These are phyloP conservation scores for Hystrix brachyura DNA, from an alignment of 2,113 vertebrate genomes.

Conservation along the genomic window DNA sequence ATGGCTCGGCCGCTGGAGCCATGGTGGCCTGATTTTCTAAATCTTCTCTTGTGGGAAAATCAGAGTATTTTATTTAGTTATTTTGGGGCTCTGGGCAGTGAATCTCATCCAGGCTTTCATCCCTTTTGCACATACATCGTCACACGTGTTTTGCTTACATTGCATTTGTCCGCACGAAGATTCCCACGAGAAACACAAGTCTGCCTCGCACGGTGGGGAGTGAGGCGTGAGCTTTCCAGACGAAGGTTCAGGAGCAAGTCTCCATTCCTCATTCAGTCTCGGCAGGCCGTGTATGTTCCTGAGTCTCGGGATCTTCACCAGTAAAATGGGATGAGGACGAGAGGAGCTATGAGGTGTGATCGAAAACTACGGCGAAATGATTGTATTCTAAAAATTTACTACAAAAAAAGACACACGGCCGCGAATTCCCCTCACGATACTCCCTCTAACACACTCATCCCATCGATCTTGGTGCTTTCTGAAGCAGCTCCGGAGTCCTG, in stretches of 20 bases:
- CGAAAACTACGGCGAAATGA: neutral
- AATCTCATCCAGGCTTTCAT: conserved; percentile 13
- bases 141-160: neutral
- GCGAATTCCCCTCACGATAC: neutral
- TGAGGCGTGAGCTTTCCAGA: neutral
- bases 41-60: neutral
- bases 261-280: neutral
- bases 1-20: neutral
- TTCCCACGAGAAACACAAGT: neutral
- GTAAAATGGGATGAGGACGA: neutral
- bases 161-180: neutral
- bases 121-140: neutral
- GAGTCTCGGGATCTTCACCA: neutral
- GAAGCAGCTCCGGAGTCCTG: neutral
- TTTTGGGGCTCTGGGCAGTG: neutral
- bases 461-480: neutral
- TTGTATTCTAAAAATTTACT: neutral
- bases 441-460: neutral
- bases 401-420: neutral
- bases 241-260: neutral
- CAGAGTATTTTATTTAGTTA: conserved; percentile 27
- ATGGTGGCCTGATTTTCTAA: neutral
- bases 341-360: neutral
- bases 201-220: neutral
- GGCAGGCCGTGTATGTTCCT: neutral